Base-by-base conservation (phyloP, 35 echinoderm and acorn worm species). In the Lytechinus pictus region DNA sequence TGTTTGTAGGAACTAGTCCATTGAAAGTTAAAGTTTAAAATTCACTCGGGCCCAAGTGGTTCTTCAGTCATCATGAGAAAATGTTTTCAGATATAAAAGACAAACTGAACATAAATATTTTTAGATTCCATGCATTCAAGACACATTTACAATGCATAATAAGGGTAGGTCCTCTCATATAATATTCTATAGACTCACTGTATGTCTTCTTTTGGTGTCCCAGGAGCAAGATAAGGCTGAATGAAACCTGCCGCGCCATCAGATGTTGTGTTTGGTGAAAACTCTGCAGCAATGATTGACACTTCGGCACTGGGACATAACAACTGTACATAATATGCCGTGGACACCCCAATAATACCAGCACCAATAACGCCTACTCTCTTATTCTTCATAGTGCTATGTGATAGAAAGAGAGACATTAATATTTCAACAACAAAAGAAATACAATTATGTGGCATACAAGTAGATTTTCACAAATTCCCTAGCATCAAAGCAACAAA, bases 361-460 rank as follows among this genome's bases (percentile, higher is more conserved):
- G 96, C 97, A 27, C 98, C 98, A 61, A 99, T 86, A 6, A 99
- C 98, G 87, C 95, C 89, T 28, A 99, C 95, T 95, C 53, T 97
- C n/a, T 57, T 2, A 44, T 44, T 44, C 33, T 44, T 44, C 33
- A 44, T 44, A 44, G 33, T 44, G 33, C 33, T 44, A 44, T 44
- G 33, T 44, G 33, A 44, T 44, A 44, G 33, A 44, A 44, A 2
- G 33, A 44, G 33, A 44, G 33, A 44, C 33, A 44, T 44, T 44
- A 44, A 44, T 44, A 44, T 44, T 44, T 44, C 33, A 44, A 44
- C 33, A 44, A 44, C 33, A 44, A 44, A 44, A 44, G 33, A 44
- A 44, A 44, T 44, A 2, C 33, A 44, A 44, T 44, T 44, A n/a
- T n/a, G n/a, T n/a, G n/a, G n/a, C n/a, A n/a, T n/a, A n/a, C n/a